Percentiles rank a stretch among this genome's conserved stretches.
phyloP scores from a whole-genome alignment of 2,888 invertebrate genomes.

The Leucophenga maculata region DNA sequence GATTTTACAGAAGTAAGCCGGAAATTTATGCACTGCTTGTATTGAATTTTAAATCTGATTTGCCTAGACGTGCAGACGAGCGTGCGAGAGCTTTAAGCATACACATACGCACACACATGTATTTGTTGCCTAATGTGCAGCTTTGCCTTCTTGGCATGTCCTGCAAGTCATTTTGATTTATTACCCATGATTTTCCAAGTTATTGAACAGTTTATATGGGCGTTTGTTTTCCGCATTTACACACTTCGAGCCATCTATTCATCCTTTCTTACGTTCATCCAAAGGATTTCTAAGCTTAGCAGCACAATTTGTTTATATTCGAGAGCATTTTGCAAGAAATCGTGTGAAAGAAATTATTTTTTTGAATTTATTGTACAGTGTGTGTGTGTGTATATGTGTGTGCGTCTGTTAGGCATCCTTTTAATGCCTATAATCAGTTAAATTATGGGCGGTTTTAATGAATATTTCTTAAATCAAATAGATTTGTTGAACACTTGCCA shows the following conservation, averaged over 20 bases:
- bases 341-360: conserved; percentile 25
- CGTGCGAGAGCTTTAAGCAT: not conserved
- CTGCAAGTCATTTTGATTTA: conserved; percentile 70
- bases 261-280: too few relatives aligned
- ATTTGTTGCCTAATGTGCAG: conserved; percentile 17
- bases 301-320: conserved; percentile 62
- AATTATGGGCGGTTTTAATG: not conserved
- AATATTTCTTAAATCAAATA: too few relatives aligned
- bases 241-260: conserved; percentile 2
- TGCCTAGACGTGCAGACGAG: conserved; percentile 8
- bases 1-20: conserved; percentile 48
- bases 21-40: conserved; percentile 58
- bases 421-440: conserved; percentile 20
- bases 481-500: too few relatives aligned
- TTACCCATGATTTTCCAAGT: conserved; percentile 70
- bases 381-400: not conserved
- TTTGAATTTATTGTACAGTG: conserved; percentile 17
- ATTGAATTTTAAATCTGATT: conserved; percentile 58
- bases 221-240: conserved; percentile 50
- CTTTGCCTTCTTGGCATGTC: conserved; percentile 35
- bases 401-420: not conserved
- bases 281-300: conserved; percentile 24
- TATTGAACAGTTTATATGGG: conserved; percentile 70
- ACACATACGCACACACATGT: conserved; percentile 35
- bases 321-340: conserved; percentile 16